A percentile compares a stretch with the other conserved stretches of the same genome.
These are phyloP conservation scores for Argyresthia goedartella DNA, from an alignment of 2,888 invertebrate species.

Conservation along the genomic window DNA sequence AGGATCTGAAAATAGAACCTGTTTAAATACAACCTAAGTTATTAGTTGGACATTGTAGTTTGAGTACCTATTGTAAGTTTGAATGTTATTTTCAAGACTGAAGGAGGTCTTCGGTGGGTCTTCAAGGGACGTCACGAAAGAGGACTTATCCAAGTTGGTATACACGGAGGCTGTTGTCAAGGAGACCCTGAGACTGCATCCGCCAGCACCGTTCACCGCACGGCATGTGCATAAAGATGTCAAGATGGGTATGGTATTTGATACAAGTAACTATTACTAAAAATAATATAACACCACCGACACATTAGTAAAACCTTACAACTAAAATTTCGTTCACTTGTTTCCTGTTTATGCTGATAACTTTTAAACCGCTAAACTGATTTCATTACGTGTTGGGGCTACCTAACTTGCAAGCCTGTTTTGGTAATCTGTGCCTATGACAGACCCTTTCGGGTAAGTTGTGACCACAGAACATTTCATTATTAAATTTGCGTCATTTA, in stretches of 20 bases:
- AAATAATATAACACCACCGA: no score
- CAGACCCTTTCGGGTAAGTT: no score
- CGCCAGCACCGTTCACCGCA: conserved; percentile 1
- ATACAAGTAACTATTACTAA: no score
- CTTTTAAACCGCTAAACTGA: no score
- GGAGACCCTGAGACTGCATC: conserved; percentile 19
- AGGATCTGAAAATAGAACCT: no score
- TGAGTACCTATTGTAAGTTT: no score
- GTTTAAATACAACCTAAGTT: no score
- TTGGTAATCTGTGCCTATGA: not conserved
- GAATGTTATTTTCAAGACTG: not conserved
- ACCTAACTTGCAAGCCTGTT: not conserved
- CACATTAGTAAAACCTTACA: not conserved
- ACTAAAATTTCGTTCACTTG: no score
- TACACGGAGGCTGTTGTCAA: conserved; percentile 21
- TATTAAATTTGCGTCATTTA: no score
- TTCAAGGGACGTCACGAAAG: conserved; percentile 16
- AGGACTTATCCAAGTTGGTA: conserved; percentile 15
- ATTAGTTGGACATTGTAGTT: no score
- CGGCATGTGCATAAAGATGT: conserved; percentile 1
- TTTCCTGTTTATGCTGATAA: no score
- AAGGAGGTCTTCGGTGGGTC: conserved; percentile 14
- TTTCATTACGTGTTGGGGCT: not conserved
- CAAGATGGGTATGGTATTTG: not conserved
- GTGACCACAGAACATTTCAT: no score